Percentiles rank a stretch among this genome's conserved stretches.
These are phyloP conservation scores for Ooceraea biroi DNA, from an alignment of 1,140 invertebrate species.

Conservation along the genomic window DNA sequence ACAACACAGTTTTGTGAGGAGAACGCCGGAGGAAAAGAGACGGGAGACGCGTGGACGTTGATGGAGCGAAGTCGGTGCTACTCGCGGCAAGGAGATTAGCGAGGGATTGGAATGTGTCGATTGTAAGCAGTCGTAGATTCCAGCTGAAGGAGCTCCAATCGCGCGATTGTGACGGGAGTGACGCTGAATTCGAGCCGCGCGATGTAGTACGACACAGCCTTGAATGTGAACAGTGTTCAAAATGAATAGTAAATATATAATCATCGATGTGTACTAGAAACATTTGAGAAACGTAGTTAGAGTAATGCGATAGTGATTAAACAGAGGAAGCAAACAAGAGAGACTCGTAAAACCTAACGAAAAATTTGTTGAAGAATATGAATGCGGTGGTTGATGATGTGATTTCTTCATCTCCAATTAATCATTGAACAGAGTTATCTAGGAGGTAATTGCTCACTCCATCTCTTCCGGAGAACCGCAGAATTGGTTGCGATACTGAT, in stretches of 20 bases:
- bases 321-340: too few species aligned
- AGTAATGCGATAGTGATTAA: too few species aligned
- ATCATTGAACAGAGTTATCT: not conserved
- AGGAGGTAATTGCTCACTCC: not conserved
- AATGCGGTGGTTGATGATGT: not conserved
- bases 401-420: not conserved
- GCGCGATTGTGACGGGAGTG: conserved; percentile 22
- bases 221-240: conserved; percentile 15
- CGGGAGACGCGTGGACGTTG: not conserved
- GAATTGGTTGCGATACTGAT: not conserved
- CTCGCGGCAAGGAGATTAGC: conserved; percentile 43
- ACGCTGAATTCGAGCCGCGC: conserved; percentile 18
- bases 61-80: conserved; percentile 35
- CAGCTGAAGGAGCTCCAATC: conserved; percentile 39
- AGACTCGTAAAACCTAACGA: too few species aligned
- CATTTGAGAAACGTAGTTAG: not conserved
- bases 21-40: too few species aligned
- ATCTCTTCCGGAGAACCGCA: not conserved
- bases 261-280: not conserved
- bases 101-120: conserved; percentile 50
- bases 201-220: not conserved
- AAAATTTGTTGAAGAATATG: not conserved
- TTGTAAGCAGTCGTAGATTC: conserved; percentile 37
- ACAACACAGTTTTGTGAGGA: not conserved
- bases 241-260: not conserved